These are phyloP conservation scores for Nephrotoma flavescens DNA, from an alignment of 2,888 invertebrate species.

Conservation along the genomic window DNA sequence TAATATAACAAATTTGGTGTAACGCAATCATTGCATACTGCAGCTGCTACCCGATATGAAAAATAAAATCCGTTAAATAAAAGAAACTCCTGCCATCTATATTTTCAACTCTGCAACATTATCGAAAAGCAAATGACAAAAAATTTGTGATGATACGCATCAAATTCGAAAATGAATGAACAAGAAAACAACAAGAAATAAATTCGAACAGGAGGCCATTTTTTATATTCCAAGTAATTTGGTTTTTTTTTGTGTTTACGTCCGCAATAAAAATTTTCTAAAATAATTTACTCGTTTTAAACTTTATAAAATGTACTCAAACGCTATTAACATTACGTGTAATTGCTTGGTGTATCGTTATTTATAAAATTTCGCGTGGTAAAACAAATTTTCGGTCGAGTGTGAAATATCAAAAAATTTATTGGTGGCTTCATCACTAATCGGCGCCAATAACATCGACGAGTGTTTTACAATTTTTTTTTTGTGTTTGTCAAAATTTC, in stretches of 20 bases:
- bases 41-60: no score
- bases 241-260: constrained; percentile 3
- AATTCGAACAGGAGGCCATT: constrained; percentile 2
- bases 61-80: no score
- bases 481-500: not conserved
- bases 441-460: constrained; percentile 2
- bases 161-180: not conserved
- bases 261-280: constrained; percentile 1
- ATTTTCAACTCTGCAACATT: not conserved
- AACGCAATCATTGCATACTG: no score
- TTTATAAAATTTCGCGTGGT: not conserved
- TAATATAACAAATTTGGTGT: no score
- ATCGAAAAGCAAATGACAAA: not conserved
- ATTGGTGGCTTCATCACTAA: not conserved
- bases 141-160: not conserved
- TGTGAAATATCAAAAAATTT: not conserved
- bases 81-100: not conserved
- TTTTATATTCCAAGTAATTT: not conserved
- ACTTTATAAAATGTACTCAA: not conserved
- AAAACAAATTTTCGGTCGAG: not conserved
- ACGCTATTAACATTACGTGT: not conserved
- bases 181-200: not conserved
- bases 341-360: not conserved
- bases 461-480: not conserved
- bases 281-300: not conserved